Evolutionary conservation across 2,113 vertebrate species (phyloP).

Genomic region (Otus sunia): DNA sequence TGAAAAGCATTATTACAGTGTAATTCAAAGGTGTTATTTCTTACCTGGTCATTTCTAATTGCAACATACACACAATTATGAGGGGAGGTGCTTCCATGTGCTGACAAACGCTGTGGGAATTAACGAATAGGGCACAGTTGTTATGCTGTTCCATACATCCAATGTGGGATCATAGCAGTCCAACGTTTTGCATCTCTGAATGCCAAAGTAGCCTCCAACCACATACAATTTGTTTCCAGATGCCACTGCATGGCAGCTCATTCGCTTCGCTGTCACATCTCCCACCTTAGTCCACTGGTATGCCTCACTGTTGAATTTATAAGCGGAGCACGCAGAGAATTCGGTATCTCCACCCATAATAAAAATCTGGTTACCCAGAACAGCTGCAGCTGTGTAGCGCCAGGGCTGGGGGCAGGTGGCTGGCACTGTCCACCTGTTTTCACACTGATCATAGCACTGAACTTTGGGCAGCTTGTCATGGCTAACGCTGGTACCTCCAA

Average conservation of each 20-base stretch:
- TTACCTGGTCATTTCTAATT: slow-evolving; percentile 66
- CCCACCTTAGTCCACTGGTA: slow-evolving; percentile 87
- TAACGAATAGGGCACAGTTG: slow-evolving; percentile 82
- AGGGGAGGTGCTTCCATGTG: slow-evolving; percentile 85
- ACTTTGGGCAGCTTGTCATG: slow-evolving; percentile 86
- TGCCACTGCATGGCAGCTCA: slow-evolving; percentile 84
- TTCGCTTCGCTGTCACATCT: slow-evolving; percentile 82
- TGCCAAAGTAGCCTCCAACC: slow-evolving; percentile 84
- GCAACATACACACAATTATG: slow-evolving; percentile 53
- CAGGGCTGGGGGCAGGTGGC: slow-evolving; percentile 85
- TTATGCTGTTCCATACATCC: slow-evolving; percentile 84
- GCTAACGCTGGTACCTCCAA: slow-evolving; percentile 82
- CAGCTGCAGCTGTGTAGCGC: slow-evolving; percentile 84
- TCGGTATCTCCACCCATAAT: slow-evolving; percentile 85
- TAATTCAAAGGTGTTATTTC: slow-evolving; percentile 16
- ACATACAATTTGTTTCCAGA: slow-evolving; percentile 85
- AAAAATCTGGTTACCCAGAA: slow-evolving; percentile 85
- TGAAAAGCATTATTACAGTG: background rate
- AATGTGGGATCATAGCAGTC: slow-evolving; percentile 82
- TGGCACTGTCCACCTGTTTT: slow-evolving; percentile 83
- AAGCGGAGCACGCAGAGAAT: slow-evolving; percentile 82
- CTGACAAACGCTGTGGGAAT: slow-evolving; percentile 84
- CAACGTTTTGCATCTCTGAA: slow-evolving; percentile 83
- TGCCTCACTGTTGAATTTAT: slow-evolving; percentile 85
- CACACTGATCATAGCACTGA: slow-evolving; percentile 82